Evolutionary conservation across 2,113 vertebrate species (phyloP).

Genomic region (Hiodon tergisus): DNA sequence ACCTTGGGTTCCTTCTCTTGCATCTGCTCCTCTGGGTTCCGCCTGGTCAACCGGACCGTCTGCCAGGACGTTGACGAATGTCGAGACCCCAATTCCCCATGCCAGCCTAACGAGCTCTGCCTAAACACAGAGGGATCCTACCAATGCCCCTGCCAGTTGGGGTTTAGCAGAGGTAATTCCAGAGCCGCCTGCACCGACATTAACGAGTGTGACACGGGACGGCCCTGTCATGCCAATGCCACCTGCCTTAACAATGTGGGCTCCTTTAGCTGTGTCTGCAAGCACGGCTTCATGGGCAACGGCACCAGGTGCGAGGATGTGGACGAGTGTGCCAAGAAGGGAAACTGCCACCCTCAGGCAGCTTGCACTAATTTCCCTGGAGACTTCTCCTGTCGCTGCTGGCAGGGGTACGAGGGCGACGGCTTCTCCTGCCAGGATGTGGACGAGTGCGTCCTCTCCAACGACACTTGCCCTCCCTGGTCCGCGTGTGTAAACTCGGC

Average conservation of each 20-base stretch:
- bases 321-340: constrained; percentile 56
- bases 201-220: constrained; percentile 56
- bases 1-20: constrained; percentile 63
- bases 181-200: constrained; percentile 56
- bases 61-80: constrained; percentile 72
- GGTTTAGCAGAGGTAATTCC: constrained; percentile 51
- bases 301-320: constrained; percentile 59
- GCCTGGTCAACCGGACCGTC: constrained; percentile 55
- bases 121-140: constrained; percentile 61
- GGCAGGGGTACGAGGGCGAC: constrained; percentile 60
- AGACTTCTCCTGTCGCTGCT: constrained; percentile 61
- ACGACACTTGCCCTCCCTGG: constrained; percentile 50
- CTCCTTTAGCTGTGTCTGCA: constrained; percentile 63
- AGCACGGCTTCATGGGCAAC: constrained; percentile 58
- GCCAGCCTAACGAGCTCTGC: constrained; percentile 60
- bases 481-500: constrained; percentile 66
- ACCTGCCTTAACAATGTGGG: constrained; percentile 64
- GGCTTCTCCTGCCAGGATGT: constrained; percentile 62
- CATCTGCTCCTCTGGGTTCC: constrained; percentile 53
- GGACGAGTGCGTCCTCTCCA: constrained; percentile 57
- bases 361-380: constrained; percentile 58
- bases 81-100: constrained; percentile 35
- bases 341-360: constrained; percentile 51
- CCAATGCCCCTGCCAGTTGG: constrained; percentile 57
- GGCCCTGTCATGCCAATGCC: constrained; percentile 60